phyloP scores from a whole-genome alignment of 2,113 vertebrate species.

The Oryzias curvinotus region DNA sequence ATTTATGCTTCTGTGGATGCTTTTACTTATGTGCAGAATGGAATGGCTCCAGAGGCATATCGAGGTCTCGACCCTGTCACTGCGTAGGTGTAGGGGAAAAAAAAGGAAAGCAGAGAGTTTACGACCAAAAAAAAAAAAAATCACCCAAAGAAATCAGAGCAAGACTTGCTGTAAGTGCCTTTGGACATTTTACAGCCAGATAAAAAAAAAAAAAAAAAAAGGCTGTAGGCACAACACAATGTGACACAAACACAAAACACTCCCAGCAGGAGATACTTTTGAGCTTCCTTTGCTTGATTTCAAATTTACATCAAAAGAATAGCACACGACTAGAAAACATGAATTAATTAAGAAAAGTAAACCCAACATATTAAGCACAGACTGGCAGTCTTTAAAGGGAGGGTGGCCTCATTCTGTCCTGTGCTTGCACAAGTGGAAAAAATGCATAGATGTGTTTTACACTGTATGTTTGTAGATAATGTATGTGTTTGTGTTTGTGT shows the following conservation, averaged over 20 bases:
- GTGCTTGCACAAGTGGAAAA: not conserved
- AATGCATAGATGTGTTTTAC: not conserved
- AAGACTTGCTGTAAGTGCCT: conserved; percentile 29
- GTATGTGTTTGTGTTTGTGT: too few species aligned
- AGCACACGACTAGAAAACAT: not conserved
- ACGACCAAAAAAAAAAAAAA: conserved; percentile 11
- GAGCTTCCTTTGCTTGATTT: too few species aligned
- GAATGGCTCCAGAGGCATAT: conserved; percentile 16
- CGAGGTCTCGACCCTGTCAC: conserved; percentile 46
- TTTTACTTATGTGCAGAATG: conserved; percentile 9
- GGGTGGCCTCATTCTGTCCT: conserved; percentile 53
- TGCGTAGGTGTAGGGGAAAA: conserved; percentile 42
- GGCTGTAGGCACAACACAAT: conserved; percentile 24
- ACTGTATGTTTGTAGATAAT: too few species aligned
- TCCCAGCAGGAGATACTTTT: conserved; percentile 10
- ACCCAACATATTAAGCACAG: conserved; percentile 45
- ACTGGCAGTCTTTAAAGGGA: conserved; percentile 18
- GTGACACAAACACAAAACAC: conserved; percentile 17
- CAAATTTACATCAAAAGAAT: not conserved
- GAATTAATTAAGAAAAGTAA: conserved; percentile 1
- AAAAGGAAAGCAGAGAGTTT: conserved; percentile 19
- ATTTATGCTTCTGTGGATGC: not conserved
- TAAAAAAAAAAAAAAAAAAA: conserved; percentile 50
- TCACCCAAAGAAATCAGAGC: conserved; percentile 29
- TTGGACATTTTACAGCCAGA: conserved; percentile 32